These are phyloP conservation scores for Mustela nigripes DNA, from an alignment of 2,113 vertebrate species.

Conservation along the genomic window DNA sequence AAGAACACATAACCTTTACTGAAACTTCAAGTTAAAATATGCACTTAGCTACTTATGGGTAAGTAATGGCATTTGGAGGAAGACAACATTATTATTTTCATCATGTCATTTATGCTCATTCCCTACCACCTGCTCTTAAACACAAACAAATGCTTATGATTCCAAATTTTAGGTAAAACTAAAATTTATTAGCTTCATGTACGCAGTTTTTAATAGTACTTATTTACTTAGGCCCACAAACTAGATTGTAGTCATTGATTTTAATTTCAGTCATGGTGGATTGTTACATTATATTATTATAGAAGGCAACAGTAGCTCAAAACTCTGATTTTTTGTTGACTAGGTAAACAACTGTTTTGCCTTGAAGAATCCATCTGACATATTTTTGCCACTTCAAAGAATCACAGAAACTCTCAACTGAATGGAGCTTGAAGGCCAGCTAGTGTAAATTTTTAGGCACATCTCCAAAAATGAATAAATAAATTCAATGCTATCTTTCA, in stretches of 20 bases:
- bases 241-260: background rate
- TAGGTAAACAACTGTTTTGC: background rate
- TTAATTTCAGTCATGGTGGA: background rate
- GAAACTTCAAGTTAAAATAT: background rate
- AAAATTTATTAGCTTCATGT: background rate
- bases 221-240: background rate
- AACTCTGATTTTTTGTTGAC: background rate
- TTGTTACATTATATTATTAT: background rate
- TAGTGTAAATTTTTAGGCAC: background rate
- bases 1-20: background rate
- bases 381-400: background rate
- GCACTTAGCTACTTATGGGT: background rate
- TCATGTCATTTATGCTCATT: background rate
- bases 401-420: background rate
- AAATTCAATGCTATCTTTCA: background rate
- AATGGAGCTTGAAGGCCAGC: background rate
- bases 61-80: background rate
- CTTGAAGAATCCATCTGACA: background rate
- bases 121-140: background rate
- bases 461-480: background rate
- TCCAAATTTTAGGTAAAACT: constrained; percentile 11
- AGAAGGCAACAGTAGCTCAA: background rate
- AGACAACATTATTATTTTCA: background rate
- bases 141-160: background rate
- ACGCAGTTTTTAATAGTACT: background rate